phyloP scores from a whole-genome alignment of 2,113 vertebrate species.

The Seriola rivoliana region DNA sequence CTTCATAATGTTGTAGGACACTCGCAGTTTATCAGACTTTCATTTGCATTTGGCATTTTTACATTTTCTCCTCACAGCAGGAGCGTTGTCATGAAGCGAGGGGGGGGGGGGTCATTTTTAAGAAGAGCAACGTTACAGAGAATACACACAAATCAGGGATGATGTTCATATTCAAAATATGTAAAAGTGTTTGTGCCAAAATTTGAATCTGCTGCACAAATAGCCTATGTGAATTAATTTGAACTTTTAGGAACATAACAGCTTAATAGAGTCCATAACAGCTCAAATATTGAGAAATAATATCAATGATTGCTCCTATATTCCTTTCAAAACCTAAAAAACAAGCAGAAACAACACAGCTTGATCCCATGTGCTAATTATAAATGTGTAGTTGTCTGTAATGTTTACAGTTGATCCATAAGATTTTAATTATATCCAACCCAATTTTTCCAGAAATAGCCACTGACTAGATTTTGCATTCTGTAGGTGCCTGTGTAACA shows the following conservation, averaged over 20 bases:
- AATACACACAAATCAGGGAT: not conserved
- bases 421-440: too few relatives aligned
- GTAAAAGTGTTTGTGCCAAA: not conserved
- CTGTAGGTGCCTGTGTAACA: too few relatives aligned
- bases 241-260: too few relatives aligned
- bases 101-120: not conserved
- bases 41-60: constrained; percentile 54
- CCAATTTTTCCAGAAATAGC: too few relatives aligned
- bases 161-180: not conserved
- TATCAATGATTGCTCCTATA: not conserved
- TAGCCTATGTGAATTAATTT: too few relatives aligned
- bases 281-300: not conserved
- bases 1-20: constrained; percentile 35
- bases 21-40: constrained; percentile 33
- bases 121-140: not conserved
- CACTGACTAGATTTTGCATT: too few relatives aligned
- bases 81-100: not conserved
- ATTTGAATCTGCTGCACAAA: too few relatives aligned
- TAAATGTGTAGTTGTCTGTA: too few relatives aligned
- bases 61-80: constrained; percentile 31
- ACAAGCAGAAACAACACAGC: not conserved
- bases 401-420: too few relatives aligned
- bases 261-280: too few relatives aligned
- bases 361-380: not conserved
- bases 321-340: not conserved